Conservation (phyloP, 2,888 invertebrate species). For the Strigamia maritima region DNA sequence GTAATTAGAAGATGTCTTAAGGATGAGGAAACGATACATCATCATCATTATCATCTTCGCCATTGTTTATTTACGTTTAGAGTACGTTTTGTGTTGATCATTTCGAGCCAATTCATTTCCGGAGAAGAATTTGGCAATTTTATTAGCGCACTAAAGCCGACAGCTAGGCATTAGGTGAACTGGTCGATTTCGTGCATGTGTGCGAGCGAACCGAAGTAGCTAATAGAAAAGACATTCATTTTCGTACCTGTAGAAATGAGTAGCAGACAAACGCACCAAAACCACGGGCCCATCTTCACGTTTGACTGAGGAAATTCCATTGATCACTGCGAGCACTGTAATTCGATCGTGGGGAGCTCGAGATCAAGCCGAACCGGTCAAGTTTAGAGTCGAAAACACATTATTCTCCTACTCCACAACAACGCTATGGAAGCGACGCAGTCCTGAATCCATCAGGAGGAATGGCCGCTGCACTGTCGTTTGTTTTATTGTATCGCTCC, state of each 20-base stretch:
- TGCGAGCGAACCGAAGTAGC: neutral
- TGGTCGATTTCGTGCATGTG: slow-evolving; percentile 16
- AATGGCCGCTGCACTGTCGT: neutral
- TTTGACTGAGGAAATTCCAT: neutral
- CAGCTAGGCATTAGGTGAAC: neutral
- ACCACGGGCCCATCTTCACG: neutral
- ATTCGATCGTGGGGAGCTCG: neutral
- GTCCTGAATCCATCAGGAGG: slow-evolving; percentile 25
- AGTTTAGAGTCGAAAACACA: slow-evolving; percentile 22
- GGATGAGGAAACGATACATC: neutral
- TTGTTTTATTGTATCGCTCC: neutral
- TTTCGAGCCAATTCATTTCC: neutral
- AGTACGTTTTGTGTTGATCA: neutral
- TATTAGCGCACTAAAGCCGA: neutral
- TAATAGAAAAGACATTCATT: slow-evolving; percentile 26
- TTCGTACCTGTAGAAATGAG: slow-evolving; percentile 29
- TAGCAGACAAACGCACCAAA: neutral
- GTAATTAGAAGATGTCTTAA: neutral
- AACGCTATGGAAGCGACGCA: slow-evolving; percentile 22
- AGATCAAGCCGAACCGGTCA: neutral
- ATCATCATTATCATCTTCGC: neutral
- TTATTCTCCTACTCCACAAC: neutral
- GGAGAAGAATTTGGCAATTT: neutral
- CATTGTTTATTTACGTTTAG: neutral
- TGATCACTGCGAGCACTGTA: neutral